Conservation (phyloP, 2,113 vertebrate species). For the Leptocoma aspasia region DNA sequence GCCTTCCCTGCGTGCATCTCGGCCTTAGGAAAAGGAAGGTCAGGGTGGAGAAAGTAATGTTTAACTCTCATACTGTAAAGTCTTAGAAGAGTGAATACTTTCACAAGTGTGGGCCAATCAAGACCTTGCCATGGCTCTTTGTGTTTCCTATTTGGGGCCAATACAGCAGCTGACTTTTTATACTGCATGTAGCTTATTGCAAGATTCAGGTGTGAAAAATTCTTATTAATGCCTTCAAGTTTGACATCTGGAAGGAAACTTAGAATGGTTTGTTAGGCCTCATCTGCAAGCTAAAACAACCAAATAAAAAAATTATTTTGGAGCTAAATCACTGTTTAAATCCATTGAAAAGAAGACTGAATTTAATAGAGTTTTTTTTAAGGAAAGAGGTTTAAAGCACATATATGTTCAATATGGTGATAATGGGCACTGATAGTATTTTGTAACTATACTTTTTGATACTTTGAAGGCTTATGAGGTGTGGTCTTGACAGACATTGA, state of each 20-base stretch:
- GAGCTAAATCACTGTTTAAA: neutral
- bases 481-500: neutral
- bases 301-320: neutral
- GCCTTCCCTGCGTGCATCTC: fast-evolving
- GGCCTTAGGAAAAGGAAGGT: neutral
- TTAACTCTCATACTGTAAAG: neutral
- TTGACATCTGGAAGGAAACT: neutral
- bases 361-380: neutral
- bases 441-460: neutral
- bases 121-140: neutral
- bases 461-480: neutral
- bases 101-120: neutral
- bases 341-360: neutral
- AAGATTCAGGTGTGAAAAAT: neutral
- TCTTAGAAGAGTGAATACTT: neutral
- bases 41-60: neutral
- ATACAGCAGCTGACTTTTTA: neutral
- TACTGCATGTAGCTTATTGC: neutral
- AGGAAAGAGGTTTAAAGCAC: neutral
- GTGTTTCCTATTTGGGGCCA: neutral
- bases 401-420: neutral
- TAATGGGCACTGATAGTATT: neutral
- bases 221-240: neutral
- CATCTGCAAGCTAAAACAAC: neutral
- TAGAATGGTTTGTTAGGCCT: neutral